phyloP scores from a whole-genome alignment of 2,888 invertebrate genomes.

The Myopa tessellatipennis region DNA sequence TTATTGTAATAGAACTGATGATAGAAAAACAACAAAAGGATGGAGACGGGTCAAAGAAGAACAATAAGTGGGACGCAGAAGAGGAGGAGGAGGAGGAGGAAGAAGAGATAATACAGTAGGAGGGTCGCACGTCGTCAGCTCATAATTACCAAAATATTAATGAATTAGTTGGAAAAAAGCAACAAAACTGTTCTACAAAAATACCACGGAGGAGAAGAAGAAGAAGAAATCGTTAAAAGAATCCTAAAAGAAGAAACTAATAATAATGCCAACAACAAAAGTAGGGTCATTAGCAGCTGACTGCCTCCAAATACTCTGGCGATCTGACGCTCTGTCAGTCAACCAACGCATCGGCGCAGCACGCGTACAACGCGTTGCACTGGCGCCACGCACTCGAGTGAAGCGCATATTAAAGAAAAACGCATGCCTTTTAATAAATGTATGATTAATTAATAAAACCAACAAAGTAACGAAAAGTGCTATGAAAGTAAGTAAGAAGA shows the following conservation, averaged over 20 bases:
- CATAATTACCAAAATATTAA: conserved; percentile 66
- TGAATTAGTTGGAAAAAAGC: conserved; percentile 66
- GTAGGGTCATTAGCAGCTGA: conserved; percentile 1
- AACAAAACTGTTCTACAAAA: conserved; percentile 38
- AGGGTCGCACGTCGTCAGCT: conserved; percentile 51
- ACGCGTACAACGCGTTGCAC: conserved; percentile 8
- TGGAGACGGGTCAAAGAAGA: too few relatives aligned
- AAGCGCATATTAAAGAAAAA: conserved; percentile 4
- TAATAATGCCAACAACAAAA: not conserved
- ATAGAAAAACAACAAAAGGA: too few relatives aligned
- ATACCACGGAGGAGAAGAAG: conserved; percentile 30
- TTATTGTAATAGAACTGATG: conserved; percentile 12
- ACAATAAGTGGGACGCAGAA: conserved; percentile 10
- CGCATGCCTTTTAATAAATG: conserved; percentile 5
- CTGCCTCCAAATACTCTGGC: not conserved
- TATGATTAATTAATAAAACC: conserved; percentile 15
- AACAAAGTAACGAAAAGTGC: conserved; percentile 24
- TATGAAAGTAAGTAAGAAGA: not conserved
- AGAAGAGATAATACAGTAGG: not conserved
- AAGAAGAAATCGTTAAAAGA: not conserved
- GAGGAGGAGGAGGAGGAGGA: not conserved
- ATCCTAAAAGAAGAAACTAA: too few relatives aligned
- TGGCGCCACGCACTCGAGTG: conserved; percentile 10
- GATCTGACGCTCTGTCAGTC: not conserved
- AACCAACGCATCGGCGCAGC: not conserved